phyloP scores from a whole-genome alignment of 2,888 invertebrate species.

The Saturnia japonica region DNA sequence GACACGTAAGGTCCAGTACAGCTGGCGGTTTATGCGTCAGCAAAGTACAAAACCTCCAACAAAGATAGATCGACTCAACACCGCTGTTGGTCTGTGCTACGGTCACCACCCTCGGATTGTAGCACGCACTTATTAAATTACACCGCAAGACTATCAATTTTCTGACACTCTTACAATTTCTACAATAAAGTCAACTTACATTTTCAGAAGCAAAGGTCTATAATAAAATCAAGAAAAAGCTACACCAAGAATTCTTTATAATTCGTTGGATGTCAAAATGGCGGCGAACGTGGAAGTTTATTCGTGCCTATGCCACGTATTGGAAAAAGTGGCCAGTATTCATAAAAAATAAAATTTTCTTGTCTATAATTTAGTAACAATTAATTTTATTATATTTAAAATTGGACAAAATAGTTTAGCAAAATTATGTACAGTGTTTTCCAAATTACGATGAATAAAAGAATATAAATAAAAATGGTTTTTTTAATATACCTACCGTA shows the following conservation, averaged over 20 bases:
- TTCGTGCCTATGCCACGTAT: constrained; percentile 92
- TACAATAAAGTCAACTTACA: constrained; percentile 64
- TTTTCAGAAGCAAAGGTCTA: constrained; percentile 79
- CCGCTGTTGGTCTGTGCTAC: constrained; percentile 79
- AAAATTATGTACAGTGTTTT: neutral
- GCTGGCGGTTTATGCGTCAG: constrained; percentile 22
- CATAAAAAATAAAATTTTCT: constrained; percentile 34
- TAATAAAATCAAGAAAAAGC: constrained; percentile 84
- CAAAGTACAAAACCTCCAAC: constrained; percentile 42
- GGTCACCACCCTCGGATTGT: constrained; percentile 78
- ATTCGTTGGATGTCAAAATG: constrained; percentile 91
- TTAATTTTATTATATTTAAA: neutral
- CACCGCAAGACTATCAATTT: constrained; percentile 26
- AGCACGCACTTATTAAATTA: constrained; percentile 42
- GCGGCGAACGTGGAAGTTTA: constrained; percentile 88
- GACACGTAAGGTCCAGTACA: constrained; percentile 20
- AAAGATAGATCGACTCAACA: constrained; percentile 78
- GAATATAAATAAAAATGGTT: neutral
- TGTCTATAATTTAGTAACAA: constrained; percentile 16
- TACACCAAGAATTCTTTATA: constrained; percentile 86
- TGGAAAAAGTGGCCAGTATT: constrained; percentile 79
- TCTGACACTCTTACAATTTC: constrained; percentile 23
- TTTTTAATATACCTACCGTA: too few species aligned
- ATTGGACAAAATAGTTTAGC: neutral
- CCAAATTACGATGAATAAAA: neutral